These are phyloP conservation scores for Bombus balteatus DNA, from an alignment of 1,140 invertebrate genomes.

Conservation along the genomic window DNA sequence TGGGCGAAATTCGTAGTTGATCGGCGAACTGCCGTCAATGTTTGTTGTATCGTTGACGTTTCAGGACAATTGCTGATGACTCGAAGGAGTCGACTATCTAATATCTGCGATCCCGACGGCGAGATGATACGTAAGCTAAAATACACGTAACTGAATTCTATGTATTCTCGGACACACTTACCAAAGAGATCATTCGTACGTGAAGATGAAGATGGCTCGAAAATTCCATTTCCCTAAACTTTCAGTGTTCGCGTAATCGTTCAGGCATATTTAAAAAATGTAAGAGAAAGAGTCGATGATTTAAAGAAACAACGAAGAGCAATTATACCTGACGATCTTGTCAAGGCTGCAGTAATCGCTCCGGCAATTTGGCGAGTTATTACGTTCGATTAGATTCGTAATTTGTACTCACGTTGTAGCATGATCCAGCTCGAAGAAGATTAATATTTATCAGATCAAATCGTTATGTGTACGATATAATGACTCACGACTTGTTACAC, in stretches of 20 bases:
- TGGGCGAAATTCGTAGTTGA: not conserved
- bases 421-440: not conserved
- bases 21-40: not conserved
- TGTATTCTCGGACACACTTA: conserved; percentile 44
- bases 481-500: conserved; percentile 27
- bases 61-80: conserved; percentile 81
- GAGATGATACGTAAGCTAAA: conserved; percentile 82
- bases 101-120: conserved; percentile 82
- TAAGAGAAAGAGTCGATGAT: not conserved
- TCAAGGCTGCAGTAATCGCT: not conserved
- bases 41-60: conserved; percentile 72
- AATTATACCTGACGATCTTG: not conserved
- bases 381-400: conserved; percentile 26
- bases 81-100: conserved; percentile 81
- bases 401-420: not conserved
- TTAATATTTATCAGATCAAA: conserved; percentile 50
- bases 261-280: not conserved
- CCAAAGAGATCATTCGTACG: conserved; percentile 49
- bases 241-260: not conserved
- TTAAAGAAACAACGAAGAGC: not conserved
- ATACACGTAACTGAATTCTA: conserved; percentile 35
- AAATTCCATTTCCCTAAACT: not conserved
- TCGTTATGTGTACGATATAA: conserved; percentile 9
- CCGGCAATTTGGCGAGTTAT: not conserved
- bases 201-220: not conserved